Base-by-base conservation (phyloP, 2,888 invertebrate species). In the Actias luna region DNA sequence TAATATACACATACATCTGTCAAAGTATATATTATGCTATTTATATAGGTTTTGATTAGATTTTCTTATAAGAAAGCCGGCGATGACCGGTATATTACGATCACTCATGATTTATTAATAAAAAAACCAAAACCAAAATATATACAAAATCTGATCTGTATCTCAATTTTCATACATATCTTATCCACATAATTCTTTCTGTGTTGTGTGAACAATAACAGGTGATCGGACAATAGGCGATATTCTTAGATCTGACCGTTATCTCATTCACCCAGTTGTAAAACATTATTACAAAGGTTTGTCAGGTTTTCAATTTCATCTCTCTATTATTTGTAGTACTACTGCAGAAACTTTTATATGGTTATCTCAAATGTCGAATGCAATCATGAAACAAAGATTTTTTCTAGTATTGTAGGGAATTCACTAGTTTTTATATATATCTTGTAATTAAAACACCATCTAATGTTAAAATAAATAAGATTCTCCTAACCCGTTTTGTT, bases 161-260 rank as follows among this genome's bases (percentile, higher is more conserved):
- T 39, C 16, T 39, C 36, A 1, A 16, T 46, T 22, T 22, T 16
- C 16, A 16, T 12, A 25, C 31, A 52, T 5, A 22, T 31, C 22
- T 31, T 65, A 63, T 77, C 80, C 75, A 68, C 50, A 67, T 22
- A 64, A 69, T 63, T 58, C 70, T 67, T 42, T 69, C 67, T 12
- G 5, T 46, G 57, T 63, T 25, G 46, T 31, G 63, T 63, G 65
- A 35, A 63, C 39, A 64, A 59, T 64, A 78, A 78, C 80, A 80
- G 80, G 80, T 79, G 80, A 70, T 68, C 66, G 33, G 60, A 76
- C 76, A 79, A 80, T 75, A 70, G 69, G 66, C 66, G 65, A 75
- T 72, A 77, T 76, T 71, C 65, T 71, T 73, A 68, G 64, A 73
- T 74, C 65, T 61, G 52, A 5, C n/a, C 61, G 61, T 61, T 61